Evolutionary conservation across 2,888 invertebrate species (phyloP).

Genomic region (Eristalinus aeneus): DNA sequence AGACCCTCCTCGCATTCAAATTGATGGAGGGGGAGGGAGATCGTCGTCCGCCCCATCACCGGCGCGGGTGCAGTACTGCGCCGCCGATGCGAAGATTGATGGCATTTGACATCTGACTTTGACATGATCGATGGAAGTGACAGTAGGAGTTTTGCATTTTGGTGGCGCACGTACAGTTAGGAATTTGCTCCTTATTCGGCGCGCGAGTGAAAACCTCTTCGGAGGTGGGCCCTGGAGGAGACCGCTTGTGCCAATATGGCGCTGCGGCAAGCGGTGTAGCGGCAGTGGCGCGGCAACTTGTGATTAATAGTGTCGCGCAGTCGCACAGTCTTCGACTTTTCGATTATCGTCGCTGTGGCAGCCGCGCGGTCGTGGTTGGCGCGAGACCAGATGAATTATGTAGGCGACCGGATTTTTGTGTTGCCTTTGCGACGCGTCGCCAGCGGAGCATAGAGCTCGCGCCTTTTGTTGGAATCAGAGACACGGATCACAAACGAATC

Average conservation of each 20-base stretch:
- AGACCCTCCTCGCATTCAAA: constrained; percentile 35
- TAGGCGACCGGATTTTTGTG: constrained; percentile 56
- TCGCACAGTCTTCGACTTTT: constrained; percentile 1
- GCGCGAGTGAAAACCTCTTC: constrained; percentile 31
- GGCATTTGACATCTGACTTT: constrained; percentile 72
- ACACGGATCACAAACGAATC: background rate
- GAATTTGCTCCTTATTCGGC: constrained; percentile 30
- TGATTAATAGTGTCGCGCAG: constrained; percentile 53
- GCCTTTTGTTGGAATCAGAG: constrained; percentile 31
- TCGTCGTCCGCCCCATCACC: background rate
- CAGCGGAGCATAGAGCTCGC: background rate
- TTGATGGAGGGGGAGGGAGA: background rate
- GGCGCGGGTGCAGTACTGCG: constrained; percentile 28
- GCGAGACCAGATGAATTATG: constrained; percentile 56
- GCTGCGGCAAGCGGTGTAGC: background rate
- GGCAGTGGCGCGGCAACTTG: background rate
- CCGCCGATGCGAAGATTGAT: constrained; percentile 68
- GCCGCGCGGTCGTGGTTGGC: constrained; percentile 24
- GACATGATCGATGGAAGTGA: constrained; percentile 69
- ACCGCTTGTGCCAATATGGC: background rate
- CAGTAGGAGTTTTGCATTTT: constrained; percentile 63
- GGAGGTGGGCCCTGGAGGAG: background rate
- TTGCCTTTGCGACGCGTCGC: background rate
- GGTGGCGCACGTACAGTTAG: constrained; percentile 22
- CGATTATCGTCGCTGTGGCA: constrained; percentile 35